Conservation (phyloP, 2,113 vertebrate genomes). For the Upupa epops region DNA sequence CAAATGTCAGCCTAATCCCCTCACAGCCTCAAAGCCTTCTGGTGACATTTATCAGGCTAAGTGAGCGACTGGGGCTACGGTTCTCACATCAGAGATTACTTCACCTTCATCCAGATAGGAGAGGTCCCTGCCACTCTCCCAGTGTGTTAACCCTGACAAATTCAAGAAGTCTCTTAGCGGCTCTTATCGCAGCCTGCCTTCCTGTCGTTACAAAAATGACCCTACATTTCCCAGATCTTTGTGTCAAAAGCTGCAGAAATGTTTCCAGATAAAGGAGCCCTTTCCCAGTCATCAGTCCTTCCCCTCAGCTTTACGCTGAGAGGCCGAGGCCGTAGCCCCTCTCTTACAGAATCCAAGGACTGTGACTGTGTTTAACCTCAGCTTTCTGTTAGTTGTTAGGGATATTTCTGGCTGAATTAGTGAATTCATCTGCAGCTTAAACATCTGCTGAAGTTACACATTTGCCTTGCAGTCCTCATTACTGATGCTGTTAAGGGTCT, state of each 20-base stretch:
- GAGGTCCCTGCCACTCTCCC: neutral
- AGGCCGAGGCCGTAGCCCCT: neutral
- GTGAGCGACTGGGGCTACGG: slow-evolving; percentile 9
- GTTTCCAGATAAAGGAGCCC: slow-evolving; percentile 50
- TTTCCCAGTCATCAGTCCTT: neutral
- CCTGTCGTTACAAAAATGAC: slow-evolving; percentile 24
- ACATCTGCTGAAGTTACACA: slow-evolving; percentile 12
- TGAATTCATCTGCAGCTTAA: neutral
- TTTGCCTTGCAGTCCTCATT: slow-evolving; percentile 34
- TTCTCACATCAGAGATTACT: slow-evolving; percentile 34
- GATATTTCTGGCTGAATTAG: neutral
- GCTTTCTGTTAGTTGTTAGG: neutral
- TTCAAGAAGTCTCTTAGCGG: slow-evolving; percentile 58
- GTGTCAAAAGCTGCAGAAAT: slow-evolving; percentile 27
- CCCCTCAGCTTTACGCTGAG: neutral
- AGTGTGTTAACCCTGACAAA: slow-evolving; percentile 52
- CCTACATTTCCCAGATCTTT: slow-evolving; percentile 60
- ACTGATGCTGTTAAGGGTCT: slow-evolving; percentile 15
- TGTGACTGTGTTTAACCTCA: neutral
- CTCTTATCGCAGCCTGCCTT: slow-evolving; percentile 54
- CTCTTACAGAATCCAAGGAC: neutral
- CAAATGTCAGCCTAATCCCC: slow-evolving; percentile 30
- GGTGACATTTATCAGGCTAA: slow-evolving; percentile 55
- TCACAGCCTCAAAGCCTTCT: slow-evolving; percentile 4
- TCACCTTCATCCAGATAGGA: slow-evolving; percentile 5